Evolutionary conservation across 2,888 invertebrate genomes (phyloP).

Genomic region (Subacronicta megacephala): DNA sequence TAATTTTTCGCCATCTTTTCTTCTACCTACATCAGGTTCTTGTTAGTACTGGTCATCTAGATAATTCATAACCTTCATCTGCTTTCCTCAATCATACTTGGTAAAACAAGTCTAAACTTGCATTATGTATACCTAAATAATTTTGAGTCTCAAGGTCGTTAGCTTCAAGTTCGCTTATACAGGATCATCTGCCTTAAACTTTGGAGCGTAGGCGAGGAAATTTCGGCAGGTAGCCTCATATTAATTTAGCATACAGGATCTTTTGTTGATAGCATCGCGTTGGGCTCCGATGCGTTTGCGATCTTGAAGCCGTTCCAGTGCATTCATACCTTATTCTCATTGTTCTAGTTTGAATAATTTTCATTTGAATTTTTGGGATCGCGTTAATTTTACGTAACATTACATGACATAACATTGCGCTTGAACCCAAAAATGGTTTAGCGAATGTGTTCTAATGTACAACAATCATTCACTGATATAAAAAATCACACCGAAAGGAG

Average conservation of each 20-base stretch:
- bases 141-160: conserved; percentile 31
- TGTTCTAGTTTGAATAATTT: conserved; percentile 15
- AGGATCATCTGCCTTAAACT: conserved; percentile 42
- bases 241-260: conserved; percentile 70
- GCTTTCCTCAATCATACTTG: background rate
- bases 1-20: background rate
- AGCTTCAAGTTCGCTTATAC: conserved; percentile 52
- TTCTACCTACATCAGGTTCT: too few relatives aligned
- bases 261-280: conserved; percentile 70
- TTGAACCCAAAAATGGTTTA: too few relatives aligned
- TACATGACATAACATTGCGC: too few relatives aligned
- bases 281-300: conserved; percentile 44
- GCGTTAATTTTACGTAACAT: too few relatives aligned
- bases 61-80: too few relatives aligned
- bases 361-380: conserved; percentile 4
- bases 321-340: conserved; percentile 28
- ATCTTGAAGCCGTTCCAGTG: conserved; percentile 22
- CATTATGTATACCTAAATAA: background rate
- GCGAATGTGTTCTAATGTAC: too few relatives aligned
- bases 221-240: conserved; percentile 83
- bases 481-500: too few relatives aligned
- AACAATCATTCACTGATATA: too few relatives aligned
- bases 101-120: background rate
- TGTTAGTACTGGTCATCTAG: too few relatives aligned
- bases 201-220: conserved; percentile 81